Evolutionary conservation across 2,113 vertebrate genomes (phyloP), one percentile per base, ranked within the genome.

Genomic region (Aegotheles bennettii): DNA sequence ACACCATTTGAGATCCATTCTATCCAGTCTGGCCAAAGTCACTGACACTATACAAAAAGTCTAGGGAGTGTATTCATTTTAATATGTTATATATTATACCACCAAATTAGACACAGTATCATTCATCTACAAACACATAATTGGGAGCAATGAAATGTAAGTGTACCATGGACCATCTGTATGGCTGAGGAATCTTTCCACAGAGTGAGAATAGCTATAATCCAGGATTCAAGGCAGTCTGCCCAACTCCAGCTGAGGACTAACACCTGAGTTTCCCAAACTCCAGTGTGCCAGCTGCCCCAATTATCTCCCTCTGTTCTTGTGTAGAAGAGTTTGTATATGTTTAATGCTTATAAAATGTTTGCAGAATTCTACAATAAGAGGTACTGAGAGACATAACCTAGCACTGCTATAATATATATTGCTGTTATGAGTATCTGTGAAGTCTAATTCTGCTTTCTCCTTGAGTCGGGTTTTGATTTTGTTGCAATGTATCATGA

Each of bases 91-190:
- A 43, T 87, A 94, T 96, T 91, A 92, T 92, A 51, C 43, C 69
- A 96, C 87, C 68, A 92, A 91, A 94, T 97, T 92, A 89, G 86
- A 94, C 69, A 89, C 69, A 92, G 80, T 43, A 61, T 57, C 50
- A 61, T 94, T 91, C 73, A 80, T 81, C 71, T 93, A 26, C 89
- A 95, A 93, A 92, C 43, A 82, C 51, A 26, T 84, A 89, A 92
- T 51, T 91, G 73, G 36, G 71, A 93, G 11, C 40, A 45, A 59
- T 80, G 79, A 83, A 89, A 85, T 70, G 36, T 57, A 93, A 57
- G 70, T 48, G 61, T 43, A 84, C 21, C 35, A 40, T 25, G 38
- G 73, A 81, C 68, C 89, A 94, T 71, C 91, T 94, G 96, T 50
- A 43, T 74, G 77, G 31, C 38, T 90, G 64, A 87, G n/a, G 68